phyloP scores from a whole-genome alignment of 2,113 vertebrate genomes.

The Scytalopus superciliaris region DNA sequence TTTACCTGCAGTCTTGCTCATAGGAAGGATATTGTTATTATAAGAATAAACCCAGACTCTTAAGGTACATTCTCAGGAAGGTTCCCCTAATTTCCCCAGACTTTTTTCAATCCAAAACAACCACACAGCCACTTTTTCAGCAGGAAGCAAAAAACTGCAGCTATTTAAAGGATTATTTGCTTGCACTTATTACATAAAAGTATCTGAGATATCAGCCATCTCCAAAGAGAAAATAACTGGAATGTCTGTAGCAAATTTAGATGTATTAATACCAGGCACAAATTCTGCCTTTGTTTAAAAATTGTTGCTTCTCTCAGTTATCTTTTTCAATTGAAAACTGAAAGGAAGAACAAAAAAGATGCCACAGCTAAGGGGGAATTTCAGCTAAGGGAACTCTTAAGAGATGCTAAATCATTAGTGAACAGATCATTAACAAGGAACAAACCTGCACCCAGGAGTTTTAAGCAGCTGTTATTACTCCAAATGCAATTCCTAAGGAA shows the following conservation, averaged over 20 bases:
- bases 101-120: background rate
- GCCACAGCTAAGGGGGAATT: background rate
- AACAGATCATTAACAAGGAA: conserved; percentile 48
- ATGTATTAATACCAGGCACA: background rate
- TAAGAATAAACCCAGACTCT: background rate
- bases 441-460: conserved; percentile 34
- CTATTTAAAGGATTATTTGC: conserved; percentile 1
- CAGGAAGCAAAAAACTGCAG: background rate
- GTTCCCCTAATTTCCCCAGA: background rate
- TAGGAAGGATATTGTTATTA: background rate
- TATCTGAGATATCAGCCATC: background rate
- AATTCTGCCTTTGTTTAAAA: background rate
- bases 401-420: conserved; percentile 49
- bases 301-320: background rate
- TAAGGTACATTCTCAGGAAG: background rate
- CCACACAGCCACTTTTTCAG: background rate
- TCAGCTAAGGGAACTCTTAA: background rate
- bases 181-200: background rate
- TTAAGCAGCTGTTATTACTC: conserved; percentile 48
- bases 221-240: background rate
- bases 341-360: background rate
- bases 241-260: background rate
- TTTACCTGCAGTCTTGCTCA: background rate
- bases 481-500: conserved; percentile 22
- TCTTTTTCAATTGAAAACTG: background rate